Base-by-base conservation (phyloP, 2,888 invertebrate genomes). In the Apodemia zela region DNA sequence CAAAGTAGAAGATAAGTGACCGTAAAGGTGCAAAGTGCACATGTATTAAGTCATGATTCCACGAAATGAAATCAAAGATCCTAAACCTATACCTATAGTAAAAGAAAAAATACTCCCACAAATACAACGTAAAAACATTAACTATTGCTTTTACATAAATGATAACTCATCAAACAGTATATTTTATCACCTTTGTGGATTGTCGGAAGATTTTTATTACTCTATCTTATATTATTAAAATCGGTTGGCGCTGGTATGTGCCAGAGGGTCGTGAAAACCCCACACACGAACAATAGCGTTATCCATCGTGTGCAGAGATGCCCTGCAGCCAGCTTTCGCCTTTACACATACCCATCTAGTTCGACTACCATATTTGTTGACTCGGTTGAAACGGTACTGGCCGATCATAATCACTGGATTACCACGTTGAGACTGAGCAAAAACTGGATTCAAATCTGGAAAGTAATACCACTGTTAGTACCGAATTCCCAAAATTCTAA, bases 321-420 rank as follows among this genome's bases (percentile, higher is more conserved):
- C 91, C 66, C 89, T 77, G 72, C 91, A 91, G 29, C 91, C 91
- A 6, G 88, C 87, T 66, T 90, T 90, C 0, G 89, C 89, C 69
- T 90, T 91, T 17, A 91, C 90, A 73, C 90, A 91, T 49, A 91
- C 89, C 90, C 90, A 91, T 73, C 90, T 76, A 1, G 81, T 88
- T 33, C 88, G 77, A 69, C 84, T 84, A 60, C 90, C 91, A 66
- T 87, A 87, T 66, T 89, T 89, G 68, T 90, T 90, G 45, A 90
- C 90, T 18, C 90, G 82, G 71, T 91, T 91, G 71, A 90, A 91
- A 0, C 91, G 82, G 70, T 90, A 90, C 73, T 85, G 87, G 17
- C 90, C 91, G 66, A 91, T 90, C 89, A 90, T 89, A 45, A 91
- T 90, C 47, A 91, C 90, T 0, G 90, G 89, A 65, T 90, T 91